These are phyloP conservation scores for Rhegmatorhina hoffmannsi DNA, from an alignment of 2,113 vertebrate species.

Conservation along the genomic window DNA sequence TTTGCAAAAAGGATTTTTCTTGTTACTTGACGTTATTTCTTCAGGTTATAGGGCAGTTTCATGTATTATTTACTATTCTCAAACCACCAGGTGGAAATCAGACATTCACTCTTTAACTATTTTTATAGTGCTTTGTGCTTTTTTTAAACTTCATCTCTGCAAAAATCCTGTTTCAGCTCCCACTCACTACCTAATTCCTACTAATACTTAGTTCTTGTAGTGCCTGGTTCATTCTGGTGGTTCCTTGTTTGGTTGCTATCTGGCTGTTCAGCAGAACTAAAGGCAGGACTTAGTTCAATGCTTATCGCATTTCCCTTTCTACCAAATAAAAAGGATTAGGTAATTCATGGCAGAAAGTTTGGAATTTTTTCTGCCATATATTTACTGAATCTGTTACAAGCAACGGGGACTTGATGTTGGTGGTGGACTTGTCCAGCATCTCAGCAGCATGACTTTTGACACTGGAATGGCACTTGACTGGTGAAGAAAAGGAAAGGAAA, in stretches of 20 bases:
- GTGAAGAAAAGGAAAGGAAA: background rate
- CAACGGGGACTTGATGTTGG: background rate
- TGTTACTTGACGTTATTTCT: background rate
- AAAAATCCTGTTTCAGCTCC: background rate
- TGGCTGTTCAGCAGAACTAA: background rate
- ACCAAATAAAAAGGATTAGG: background rate
- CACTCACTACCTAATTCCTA: background rate
- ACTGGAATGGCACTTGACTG: background rate
- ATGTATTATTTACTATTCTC: background rate
- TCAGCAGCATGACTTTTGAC: background rate
- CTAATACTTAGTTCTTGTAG: background rate
- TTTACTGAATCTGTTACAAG: background rate
- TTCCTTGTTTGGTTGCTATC: background rate
- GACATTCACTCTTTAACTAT: background rate
- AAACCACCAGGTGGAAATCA: background rate
- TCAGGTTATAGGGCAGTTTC: background rate
- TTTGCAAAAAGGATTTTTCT: background rate
- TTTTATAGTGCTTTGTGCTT: background rate
- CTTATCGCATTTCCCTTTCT: background rate
- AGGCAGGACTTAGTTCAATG: background rate
- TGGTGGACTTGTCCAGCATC: background rate
- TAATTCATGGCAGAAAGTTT: background rate
- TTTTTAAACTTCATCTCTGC: background rate
- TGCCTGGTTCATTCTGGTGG: background rate
- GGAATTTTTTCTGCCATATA: accelerated